Base-by-base conservation (phyloP, 37 sponge, comb jelly and placozoan genomes). In the Halichondria panicea region DNA sequence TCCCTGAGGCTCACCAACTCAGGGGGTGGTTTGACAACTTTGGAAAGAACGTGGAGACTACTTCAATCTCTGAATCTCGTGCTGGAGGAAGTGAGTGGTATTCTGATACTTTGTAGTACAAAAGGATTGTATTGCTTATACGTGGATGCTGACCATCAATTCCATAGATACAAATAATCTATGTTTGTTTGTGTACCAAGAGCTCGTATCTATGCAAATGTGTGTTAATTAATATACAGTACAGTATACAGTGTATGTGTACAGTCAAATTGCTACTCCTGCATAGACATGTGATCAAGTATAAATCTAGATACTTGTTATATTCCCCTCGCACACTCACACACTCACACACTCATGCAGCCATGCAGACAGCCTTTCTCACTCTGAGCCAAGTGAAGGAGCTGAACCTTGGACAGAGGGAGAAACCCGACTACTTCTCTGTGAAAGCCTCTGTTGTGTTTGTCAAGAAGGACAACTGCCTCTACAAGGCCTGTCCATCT, bases 401-500 rank as follows among this genome's bases (percentile, higher is more conserved):
- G 28, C 67, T 84, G 18, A 70, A 85, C 44, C 82, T 93, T 63
- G 93, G 93, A 31, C 80, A 80, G 15, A 63, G 81, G 36, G 92
- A 92, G n/a, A 92, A 92, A 34, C 91, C 91, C 1, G 91, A 91
- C 69, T 86, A 82, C 79, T 91, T 85, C 66, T 81, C 36, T 57
- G n/a, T 32, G 56, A 87, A 67, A 38, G 91, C 74, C 34, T 68
- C 77, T 5, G 70, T 90, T 11, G 36, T 80, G 21, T 96, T 82
- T 64, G 27, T 83, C 63, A 83, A 63, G 55, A 90, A 89, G 48
- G 97, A 96, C 42, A 93, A 89, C 74, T 81, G 85, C 31, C 74
- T 93, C 50, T 93, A 93, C 70, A 70, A 86, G 80, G 93, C 93
- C 2, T 92, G 93, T 77, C 89, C 97, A 22, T 64, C 27, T 42